A percentile compares a stretch with the other conserved stretches of the same genome.
Evolutionary conservation across 2,113 vertebrate species (phyloP).

Genomic region (Sinocyclocheilus rhinocerous): DNA sequence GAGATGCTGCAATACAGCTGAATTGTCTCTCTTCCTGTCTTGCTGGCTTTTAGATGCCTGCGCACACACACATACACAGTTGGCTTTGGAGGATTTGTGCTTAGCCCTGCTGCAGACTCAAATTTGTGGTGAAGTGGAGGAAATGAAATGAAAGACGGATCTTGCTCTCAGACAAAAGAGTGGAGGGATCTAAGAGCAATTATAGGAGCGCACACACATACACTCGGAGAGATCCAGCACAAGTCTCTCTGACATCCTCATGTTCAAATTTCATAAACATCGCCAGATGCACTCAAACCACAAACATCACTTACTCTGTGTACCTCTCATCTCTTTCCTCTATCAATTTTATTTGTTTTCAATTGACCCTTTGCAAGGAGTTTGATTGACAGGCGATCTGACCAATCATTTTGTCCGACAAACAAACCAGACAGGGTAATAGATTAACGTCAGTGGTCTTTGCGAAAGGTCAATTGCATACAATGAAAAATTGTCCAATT

Average conservation of each 20-base stretch:
- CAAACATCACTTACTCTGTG: background rate
- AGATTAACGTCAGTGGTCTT: background rate
- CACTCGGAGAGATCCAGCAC: background rate
- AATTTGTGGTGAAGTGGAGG: slow-evolving; percentile 35
- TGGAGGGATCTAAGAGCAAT: slow-evolving; percentile 36
- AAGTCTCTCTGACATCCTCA: background rate
- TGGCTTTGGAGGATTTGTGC: slow-evolving; percentile 41
- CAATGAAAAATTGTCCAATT: background rate
- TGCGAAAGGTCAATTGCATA: background rate
- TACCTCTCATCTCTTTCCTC: background rate
- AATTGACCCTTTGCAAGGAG: too few relatives aligned
- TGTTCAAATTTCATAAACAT: slow-evolving; percentile 27
- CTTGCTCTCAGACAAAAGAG: slow-evolving; percentile 41
- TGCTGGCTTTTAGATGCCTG: background rate
- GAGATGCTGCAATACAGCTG: slow-evolving; percentile 9
- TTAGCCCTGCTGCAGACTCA: slow-evolving; percentile 31
- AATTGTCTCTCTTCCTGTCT: slow-evolving; percentile 13
- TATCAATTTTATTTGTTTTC: background rate
- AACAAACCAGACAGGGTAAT: too few relatives aligned
- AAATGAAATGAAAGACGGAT: slow-evolving; percentile 47
- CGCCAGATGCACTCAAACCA: slow-evolving; percentile 3
- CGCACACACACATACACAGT: background rate
- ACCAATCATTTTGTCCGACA: too few relatives aligned
- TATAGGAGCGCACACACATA: slow-evolving; percentile 2
- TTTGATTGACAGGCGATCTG: too few relatives aligned